Evolutionary conservation across 2,113 vertebrate genomes (phyloP).

Genomic region (Phyllopteryx taeniolatus): DNA sequence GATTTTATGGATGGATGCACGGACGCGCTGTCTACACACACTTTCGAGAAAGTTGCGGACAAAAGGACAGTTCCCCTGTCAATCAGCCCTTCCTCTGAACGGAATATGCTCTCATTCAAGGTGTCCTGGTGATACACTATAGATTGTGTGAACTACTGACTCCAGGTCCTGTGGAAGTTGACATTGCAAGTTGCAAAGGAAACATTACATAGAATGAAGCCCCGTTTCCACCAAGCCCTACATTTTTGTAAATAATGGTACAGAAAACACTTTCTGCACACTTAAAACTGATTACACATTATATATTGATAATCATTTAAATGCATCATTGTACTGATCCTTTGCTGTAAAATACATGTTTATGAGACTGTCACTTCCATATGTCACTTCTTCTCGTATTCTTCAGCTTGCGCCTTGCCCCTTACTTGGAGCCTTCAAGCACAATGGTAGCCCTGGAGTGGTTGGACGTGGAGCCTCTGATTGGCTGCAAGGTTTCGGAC

Average conservation of each 20-base stretch:
- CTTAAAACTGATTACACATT: not conserved
- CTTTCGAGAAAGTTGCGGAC: constrained; percentile 37
- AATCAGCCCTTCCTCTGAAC: constrained; percentile 48
- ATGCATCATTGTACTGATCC: not conserved
- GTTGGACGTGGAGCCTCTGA: constrained; percentile 90
- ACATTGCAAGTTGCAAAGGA: constrained; percentile 20
- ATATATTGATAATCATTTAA: not conserved
- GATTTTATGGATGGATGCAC: constrained; percentile 46
- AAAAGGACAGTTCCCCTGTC: constrained; percentile 52
- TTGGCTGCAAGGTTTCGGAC: constrained; percentile 93
- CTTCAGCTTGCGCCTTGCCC: constrained; percentile 83
- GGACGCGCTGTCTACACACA: constrained; percentile 32
- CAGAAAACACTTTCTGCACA: not conserved
- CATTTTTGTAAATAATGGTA: not conserved
- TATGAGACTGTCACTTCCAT: not conserved
- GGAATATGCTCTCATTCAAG: constrained; percentile 53
- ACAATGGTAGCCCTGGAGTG: constrained; percentile 94
- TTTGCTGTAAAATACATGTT: no score
- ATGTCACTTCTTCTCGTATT: not conserved
- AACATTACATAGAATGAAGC: constrained; percentile 11
- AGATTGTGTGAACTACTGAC: constrained; percentile 41
- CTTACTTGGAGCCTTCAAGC: constrained; percentile 91
- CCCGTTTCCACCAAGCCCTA: constrained; percentile 3
- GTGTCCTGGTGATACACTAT: constrained; percentile 51
- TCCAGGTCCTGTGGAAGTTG: not conserved